Percentiles rank a stretch among this genome's conserved stretches.
Conservation (phyloP, 2,888 invertebrate species). For the Stenodera caucasica region DNA sequence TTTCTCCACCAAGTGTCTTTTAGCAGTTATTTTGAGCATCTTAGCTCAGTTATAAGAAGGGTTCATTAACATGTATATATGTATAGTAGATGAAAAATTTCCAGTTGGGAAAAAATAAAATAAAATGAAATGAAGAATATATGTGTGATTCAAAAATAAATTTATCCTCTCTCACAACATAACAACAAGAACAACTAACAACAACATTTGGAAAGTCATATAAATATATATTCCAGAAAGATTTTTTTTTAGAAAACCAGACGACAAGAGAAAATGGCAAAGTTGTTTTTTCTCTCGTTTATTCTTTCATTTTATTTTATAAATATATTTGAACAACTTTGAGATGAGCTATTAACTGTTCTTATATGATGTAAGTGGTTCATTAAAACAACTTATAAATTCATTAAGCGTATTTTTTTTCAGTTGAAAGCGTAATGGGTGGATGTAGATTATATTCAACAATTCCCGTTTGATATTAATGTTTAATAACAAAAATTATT, state of each 20-base stretch:
- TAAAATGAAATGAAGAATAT: no score
- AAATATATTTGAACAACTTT: background rate
- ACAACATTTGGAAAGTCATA: conserved; percentile 2
- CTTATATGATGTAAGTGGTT: conserved; percentile 7
- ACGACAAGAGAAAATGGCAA: background rate
- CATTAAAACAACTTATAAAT: conserved; percentile 9
- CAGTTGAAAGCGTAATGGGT: background rate
- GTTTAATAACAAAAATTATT: no score
- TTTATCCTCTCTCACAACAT: conserved; percentile 3
- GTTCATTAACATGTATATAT: conserved; percentile 39
- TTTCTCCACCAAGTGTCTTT: conserved; percentile 26
- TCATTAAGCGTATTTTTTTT: conserved; percentile 7
- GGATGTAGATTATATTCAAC: background rate
- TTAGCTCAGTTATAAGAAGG: conserved; percentile 30
- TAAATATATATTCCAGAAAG: background rate
- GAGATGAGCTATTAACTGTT: conserved; percentile 1
- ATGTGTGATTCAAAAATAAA: conserved; percentile 28
- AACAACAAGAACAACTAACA: no score
- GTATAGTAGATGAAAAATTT: conserved; percentile 4
- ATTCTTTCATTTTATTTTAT: background rate
- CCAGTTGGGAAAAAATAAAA: background rate
- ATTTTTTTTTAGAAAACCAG: background rate
- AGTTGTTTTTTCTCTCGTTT: background rate
- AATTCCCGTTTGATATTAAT: background rate
- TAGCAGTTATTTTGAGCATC: conserved; percentile 36